These are phyloP conservation scores for Epistrophe eligans DNA, from an alignment of 2,888 invertebrate genomes.

Conservation along the genomic window DNA sequence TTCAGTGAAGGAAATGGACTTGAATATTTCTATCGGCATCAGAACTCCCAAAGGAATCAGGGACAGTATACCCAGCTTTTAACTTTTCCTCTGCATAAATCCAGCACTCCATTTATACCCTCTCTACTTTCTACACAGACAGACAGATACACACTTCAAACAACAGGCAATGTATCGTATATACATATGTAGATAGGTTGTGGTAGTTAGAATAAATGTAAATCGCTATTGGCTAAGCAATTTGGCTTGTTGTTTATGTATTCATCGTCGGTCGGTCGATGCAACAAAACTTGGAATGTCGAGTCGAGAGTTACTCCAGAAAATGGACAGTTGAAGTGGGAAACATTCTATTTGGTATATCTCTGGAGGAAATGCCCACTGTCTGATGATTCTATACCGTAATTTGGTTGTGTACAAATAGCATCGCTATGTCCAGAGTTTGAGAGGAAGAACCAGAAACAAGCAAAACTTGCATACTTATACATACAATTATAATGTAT, in stretches of 20 bases:
- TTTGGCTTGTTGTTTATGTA: conserved; percentile 58
- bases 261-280: conserved; percentile 37
- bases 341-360: conserved; percentile 32
- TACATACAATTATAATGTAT: not conserved
- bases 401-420: conserved; percentile 40
- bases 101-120: not conserved
- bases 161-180: conserved; percentile 11
- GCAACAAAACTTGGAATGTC: conserved; percentile 46
- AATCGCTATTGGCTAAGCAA: conserved; percentile 60
- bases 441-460: not conserved
- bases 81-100: conserved; percentile 25
- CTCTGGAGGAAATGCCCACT: conserved; percentile 57
- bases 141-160: not conserved
- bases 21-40: conserved; percentile 31
- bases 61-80: conserved; percentile 42
- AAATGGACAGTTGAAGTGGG: conserved; percentile 63
- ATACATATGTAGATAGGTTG: not conserved
- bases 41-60: conserved; percentile 46
- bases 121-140: not conserved
- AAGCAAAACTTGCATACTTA: conserved; percentile 12
- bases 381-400: conserved; percentile 30
- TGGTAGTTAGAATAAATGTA: conserved; percentile 43
- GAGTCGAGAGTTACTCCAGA: conserved; percentile 44
- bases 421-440: conserved; percentile 1
- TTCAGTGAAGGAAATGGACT: conserved; percentile 51